These are phyloP conservation scores for Etheostoma cragini DNA, from an alignment of 2,113 vertebrate species.

Conservation along the genomic window DNA sequence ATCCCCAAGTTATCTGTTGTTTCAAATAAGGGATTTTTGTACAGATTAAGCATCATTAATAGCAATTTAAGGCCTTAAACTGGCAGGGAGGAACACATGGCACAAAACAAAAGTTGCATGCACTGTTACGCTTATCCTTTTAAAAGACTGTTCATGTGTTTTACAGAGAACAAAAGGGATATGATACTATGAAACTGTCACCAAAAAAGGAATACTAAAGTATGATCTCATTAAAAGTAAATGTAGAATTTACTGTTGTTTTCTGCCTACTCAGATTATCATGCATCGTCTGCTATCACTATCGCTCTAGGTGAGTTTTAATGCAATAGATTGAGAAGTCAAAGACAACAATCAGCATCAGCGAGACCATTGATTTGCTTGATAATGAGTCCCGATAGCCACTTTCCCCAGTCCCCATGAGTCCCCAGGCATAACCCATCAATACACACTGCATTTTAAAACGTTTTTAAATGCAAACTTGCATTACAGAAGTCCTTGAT, in stretches of 20 bases:
- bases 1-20: not conserved
- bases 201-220: not conserved
- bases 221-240: slow-evolving; percentile 30
- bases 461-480: slow-evolving; percentile 42
- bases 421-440: slow-evolving; percentile 48
- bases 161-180: not conserved
- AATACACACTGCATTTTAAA: slow-evolving; percentile 59
- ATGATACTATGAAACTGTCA: not conserved
- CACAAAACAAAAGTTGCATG: not conserved
- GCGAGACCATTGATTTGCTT: slow-evolving; percentile 63
- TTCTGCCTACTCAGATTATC: slow-evolving; percentile 24
- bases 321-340: slow-evolving; percentile 64
- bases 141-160: not conserved
- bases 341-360: slow-evolving; percentile 70
- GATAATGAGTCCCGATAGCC: slow-evolving; percentile 67
- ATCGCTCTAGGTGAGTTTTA: slow-evolving; percentile 44
- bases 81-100: not conserved
- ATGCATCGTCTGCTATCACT: slow-evolving; percentile 41
- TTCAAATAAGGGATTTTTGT: not conserved
- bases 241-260: not conserved
- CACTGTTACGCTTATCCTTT: not conserved
- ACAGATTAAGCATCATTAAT: not conserved
- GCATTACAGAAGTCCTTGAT: not conserved
- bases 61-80: not conserved
- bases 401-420: slow-evolving; percentile 43